Conservation (phyloP, 2,797 vertebrate genomes). For the Lutjanus argentimaculatus region DNA sequence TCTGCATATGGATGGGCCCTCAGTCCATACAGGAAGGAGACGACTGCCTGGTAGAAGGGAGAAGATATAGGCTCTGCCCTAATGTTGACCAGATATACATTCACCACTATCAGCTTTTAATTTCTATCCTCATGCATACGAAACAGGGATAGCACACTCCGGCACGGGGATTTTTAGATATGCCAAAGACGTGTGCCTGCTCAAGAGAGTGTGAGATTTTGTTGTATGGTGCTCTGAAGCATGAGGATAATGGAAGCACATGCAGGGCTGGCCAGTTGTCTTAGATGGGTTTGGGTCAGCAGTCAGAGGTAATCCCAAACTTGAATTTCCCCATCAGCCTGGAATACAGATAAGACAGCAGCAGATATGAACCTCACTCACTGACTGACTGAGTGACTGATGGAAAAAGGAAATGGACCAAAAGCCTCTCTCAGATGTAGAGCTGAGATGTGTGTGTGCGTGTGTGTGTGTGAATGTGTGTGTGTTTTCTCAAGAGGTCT, state of each 20-base stretch:
- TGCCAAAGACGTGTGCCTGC: slow-evolving; percentile 32
- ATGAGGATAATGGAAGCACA: slow-evolving; percentile 62
- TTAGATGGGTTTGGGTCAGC: slow-evolving; percentile 78
- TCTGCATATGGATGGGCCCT: slow-evolving; percentile 85
- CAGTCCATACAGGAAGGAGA: slow-evolving; percentile 80
- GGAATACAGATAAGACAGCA: slow-evolving; percentile 84
- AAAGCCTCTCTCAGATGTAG: slow-evolving; percentile 77
- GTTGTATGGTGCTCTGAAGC: slow-evolving; percentile 54
- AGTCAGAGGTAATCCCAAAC: slow-evolving; percentile 85
- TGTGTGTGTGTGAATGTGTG: slow-evolving; percentile 6
- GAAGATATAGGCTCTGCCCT: slow-evolving; percentile 56
- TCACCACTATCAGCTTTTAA: slow-evolving; percentile 60
- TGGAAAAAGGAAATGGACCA: slow-evolving; percentile 82
- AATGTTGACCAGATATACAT: slow-evolving; percentile 55
- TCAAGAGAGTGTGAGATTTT: slow-evolving; percentile 50
- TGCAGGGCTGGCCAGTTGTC: slow-evolving; percentile 42
- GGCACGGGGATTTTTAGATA: slow-evolving; percentile 29
- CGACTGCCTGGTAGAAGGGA: slow-evolving; percentile 48
- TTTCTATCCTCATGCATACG: slow-evolving; percentile 67
- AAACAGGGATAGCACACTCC: slow-evolving; percentile 52
- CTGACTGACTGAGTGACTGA: slow-evolving; percentile 69
- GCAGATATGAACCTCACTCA: slow-evolving; percentile 75
- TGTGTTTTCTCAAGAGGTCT: slow-evolving; percentile 61
- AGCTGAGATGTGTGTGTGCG: slow-evolving; percentile 66
- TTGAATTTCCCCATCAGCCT: slow-evolving; percentile 82